Evolutionary conservation across 2,113 vertebrate genomes (phyloP).

Genomic region (Garra rufa): DNA sequence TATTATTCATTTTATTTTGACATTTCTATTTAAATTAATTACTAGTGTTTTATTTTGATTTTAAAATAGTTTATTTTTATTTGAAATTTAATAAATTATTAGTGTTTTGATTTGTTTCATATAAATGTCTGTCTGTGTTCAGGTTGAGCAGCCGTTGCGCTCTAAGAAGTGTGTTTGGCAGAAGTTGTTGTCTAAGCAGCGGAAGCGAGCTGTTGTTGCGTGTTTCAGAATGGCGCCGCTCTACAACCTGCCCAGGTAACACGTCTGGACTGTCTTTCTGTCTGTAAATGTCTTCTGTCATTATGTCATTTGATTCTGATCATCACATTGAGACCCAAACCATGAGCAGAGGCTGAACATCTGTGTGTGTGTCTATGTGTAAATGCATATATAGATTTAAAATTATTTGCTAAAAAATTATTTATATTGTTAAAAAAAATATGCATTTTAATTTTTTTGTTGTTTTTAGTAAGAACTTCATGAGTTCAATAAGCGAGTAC

Average conservation of each 20-base stretch:
- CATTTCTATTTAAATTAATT: too few species aligned
- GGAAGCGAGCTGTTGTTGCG: conserved; percentile 95
- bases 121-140: too few species aligned
- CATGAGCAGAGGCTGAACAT: background rate
- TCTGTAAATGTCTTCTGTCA: conserved; percentile 57
- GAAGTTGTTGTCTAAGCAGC: conserved; percentile 96
- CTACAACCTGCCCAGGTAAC: conserved; percentile 95
- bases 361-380: background rate
- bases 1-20: too few species aligned
- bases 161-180: conserved; percentile 99
- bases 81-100: too few species aligned
- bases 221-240: conserved; percentile 98
- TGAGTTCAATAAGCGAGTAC: background rate
- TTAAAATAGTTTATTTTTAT: too few species aligned
- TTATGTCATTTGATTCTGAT: background rate
- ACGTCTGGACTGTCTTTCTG: background rate
- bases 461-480: too few species aligned
- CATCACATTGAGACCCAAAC: background rate
- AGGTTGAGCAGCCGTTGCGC: conserved; percentile 97
- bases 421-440: too few species aligned
- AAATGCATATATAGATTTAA: too few species aligned
- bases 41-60: too few species aligned
- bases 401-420: too few species aligned
- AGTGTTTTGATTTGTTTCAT: too few species aligned
- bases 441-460: too few species aligned